phyloP scores from a whole-genome alignment of 1,140 invertebrate genomes.

The Drosophila navojoa region DNA sequence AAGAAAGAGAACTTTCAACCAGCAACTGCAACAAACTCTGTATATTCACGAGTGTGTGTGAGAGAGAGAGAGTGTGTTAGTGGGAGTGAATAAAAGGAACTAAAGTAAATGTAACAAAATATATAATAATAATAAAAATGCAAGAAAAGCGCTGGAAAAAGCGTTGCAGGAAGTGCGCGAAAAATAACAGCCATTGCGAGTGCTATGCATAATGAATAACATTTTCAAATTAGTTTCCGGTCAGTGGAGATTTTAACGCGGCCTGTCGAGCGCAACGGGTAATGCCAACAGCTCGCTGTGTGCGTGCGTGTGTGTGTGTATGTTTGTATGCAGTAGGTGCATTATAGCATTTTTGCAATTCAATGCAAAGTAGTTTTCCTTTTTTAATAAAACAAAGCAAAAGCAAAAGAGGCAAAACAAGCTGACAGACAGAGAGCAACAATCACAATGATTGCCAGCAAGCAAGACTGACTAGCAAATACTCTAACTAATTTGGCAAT shows the following conservation, averaged over 20 bases:
- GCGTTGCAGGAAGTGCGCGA: slow-evolving; percentile 64
- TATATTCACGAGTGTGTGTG: background rate
- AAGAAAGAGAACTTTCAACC: background rate
- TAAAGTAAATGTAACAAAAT: slow-evolving; percentile 11
- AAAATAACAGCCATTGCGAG: slow-evolving; percentile 53
- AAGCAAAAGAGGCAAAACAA: slow-evolving; percentile 25
- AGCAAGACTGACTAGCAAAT: background rate
- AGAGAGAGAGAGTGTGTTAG: too few relatives aligned
- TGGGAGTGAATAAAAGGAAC: slow-evolving; percentile 6
- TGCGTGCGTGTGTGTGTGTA: background rate
- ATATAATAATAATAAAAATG: slow-evolving; percentile 9
- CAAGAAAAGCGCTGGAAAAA: slow-evolving; percentile 43
- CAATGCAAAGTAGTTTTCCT: slow-evolving; percentile 25
- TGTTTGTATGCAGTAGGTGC: background rate
- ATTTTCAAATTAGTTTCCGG: slow-evolving; percentile 82
- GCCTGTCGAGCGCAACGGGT: slow-evolving; percentile 60
- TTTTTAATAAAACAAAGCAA: slow-evolving; percentile 2
- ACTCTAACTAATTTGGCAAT: background rate
- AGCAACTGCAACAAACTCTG: slow-evolving; percentile 66
- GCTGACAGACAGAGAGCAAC: slow-evolving; percentile 13
- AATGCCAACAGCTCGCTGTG: background rate
- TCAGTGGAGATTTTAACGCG: slow-evolving; percentile 77
- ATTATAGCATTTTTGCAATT: slow-evolving; percentile 41
- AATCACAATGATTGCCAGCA: slow-evolving; percentile 38
- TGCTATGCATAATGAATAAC: slow-evolving; percentile 79